Percentiles rank a stretch among this genome's conserved stretches.
Evolutionary conservation across 2,888 invertebrate species (phyloP).

Genomic region (Rhynchonema sp.): DNA sequence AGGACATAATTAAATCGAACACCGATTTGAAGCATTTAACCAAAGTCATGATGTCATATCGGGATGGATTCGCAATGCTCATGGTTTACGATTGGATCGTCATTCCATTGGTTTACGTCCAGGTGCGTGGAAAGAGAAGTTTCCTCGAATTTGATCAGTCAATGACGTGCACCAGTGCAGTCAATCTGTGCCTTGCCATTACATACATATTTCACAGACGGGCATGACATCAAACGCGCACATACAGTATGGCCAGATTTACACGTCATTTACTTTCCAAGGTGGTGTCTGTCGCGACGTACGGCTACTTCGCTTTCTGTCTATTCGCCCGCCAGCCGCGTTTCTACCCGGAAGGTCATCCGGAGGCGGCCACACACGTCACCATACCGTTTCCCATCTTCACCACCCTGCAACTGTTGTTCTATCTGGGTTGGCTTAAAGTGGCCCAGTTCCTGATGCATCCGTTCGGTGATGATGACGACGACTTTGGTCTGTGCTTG

Average conservation of each 20-base stretch:
- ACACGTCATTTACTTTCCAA: slow-evolving; percentile 9
- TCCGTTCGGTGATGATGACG: background rate
- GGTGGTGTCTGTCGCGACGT: slow-evolving; percentile 33
- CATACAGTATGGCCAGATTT: no score
- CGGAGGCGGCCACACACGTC: background rate
- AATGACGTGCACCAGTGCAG: no score
- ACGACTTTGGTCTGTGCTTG: background rate
- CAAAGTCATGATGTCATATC: background rate
- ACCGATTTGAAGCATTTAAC: background rate
- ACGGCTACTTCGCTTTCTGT: slow-evolving; percentile 32
- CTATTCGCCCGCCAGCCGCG: slow-evolving; percentile 32
- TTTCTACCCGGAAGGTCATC: no score
- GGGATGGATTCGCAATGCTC: background rate
- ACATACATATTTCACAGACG: no score
- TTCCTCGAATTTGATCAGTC: no score
- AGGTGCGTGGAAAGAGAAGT: background rate
- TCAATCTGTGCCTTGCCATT: no score
- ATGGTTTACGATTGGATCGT: background rate
- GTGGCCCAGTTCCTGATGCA: background rate
- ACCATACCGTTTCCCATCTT: background rate
- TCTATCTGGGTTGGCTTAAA: background rate
- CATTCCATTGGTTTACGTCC: background rate
- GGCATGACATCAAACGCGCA: no score
- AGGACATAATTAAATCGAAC: background rate
- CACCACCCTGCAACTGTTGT: background rate